A percentile compares a stretch with the other conserved stretches of the same genome.
These are phyloP conservation scores for Eumacrocentrus americanus DNA, from an alignment of 2,888 invertebrate genomes.

Conservation along the genomic window DNA sequence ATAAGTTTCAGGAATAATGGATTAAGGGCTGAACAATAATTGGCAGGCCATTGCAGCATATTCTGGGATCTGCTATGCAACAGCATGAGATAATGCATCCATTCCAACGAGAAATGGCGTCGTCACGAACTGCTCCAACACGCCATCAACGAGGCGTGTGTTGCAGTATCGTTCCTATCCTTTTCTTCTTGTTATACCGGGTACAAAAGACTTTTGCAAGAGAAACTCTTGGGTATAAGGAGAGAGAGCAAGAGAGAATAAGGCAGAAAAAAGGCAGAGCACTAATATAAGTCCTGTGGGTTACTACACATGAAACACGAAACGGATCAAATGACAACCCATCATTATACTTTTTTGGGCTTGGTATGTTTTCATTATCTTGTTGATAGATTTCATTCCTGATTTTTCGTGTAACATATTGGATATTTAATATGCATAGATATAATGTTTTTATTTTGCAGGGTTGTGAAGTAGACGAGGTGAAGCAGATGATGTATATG, in stretches of 20 bases:
- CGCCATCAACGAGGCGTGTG: slow-evolving; percentile 37
- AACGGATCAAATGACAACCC: slow-evolving; percentile 22
- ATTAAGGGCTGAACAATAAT: too few relatives aligned
- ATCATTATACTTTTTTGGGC: slow-evolving; percentile 15
- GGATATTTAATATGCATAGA: too few relatives aligned
- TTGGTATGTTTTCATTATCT: slow-evolving; percentile 11
- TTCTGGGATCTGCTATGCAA: background rate
- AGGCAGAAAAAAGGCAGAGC: slow-evolving; percentile 11
- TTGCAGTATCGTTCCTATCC: too few relatives aligned
- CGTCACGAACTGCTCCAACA: slow-evolving; percentile 40
- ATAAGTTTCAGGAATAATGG: too few relatives aligned
- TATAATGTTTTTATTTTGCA: too few relatives aligned
- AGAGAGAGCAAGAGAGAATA: slow-evolving; percentile 9
- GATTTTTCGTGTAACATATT: background rate
- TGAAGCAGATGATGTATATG: too few relatives aligned
- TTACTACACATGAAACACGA: slow-evolving; percentile 22
- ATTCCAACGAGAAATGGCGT: slow-evolving; percentile 39
- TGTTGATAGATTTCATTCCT: background rate
- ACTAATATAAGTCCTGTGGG: slow-evolving; percentile 16
- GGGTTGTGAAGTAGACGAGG: too few relatives aligned
- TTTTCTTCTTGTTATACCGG: background rate
- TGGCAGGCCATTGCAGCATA: background rate
- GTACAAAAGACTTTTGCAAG: slow-evolving; percentile 6
- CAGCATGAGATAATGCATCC: slow-evolving; percentile 40
- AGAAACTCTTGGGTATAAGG: slow-evolving; percentile 10